A percentile compares a stretch with the other conserved stretches of the same genome.
These are phyloP conservation scores for Caenorhabditis wallacei DNA, from an alignment of 2,888 invertebrate genomes.

Conservation along the genomic window DNA sequence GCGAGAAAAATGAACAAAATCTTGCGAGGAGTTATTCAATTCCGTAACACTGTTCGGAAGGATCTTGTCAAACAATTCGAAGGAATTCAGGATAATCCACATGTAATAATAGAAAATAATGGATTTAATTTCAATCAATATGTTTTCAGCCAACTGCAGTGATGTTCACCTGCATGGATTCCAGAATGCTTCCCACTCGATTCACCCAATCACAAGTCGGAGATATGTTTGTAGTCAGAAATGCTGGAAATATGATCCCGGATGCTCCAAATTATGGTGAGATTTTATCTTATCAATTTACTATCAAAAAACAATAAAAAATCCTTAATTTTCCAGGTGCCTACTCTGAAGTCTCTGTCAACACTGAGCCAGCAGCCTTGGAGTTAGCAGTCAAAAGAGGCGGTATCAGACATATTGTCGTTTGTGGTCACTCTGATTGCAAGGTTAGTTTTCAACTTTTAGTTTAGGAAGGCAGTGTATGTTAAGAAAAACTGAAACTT, in stretches of 20 bases:
- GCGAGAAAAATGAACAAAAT: constrained; percentile 85
- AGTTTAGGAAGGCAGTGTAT: too few species aligned
- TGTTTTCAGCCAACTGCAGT: constrained; percentile 93
- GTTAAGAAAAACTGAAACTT: background rate
- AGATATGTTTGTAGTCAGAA: constrained; percentile 97
- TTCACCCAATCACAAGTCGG: constrained; percentile 95
- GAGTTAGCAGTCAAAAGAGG: constrained; percentile 89
- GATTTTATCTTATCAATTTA: constrained; percentile 16
- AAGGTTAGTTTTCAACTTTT: too few species aligned
- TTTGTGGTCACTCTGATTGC: constrained; percentile 97
- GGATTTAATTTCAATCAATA: background rate
- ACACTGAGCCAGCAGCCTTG: constrained; percentile 95
- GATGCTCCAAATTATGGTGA: constrained; percentile 91
- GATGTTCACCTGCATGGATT: constrained; percentile 98
- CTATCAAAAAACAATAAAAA: background rate
- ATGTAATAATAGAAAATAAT: constrained; percentile 87
- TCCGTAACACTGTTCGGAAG: constrained; percentile 90
- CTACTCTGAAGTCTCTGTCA: constrained; percentile 86
- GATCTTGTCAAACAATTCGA: constrained; percentile 90
- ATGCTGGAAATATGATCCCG: constrained; percentile 96
- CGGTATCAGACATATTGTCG: constrained; percentile 91
- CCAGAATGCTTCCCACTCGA: constrained; percentile 95
- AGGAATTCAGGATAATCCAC: constrained; percentile 91
- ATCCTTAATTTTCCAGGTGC: constrained; percentile 56
- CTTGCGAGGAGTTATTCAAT: constrained; percentile 92